Evolutionary conservation across 2,797 vertebrate species (phyloP), one percentile per base, ranked within the genome.

Genomic region (Girardinus metallicus): DNA sequence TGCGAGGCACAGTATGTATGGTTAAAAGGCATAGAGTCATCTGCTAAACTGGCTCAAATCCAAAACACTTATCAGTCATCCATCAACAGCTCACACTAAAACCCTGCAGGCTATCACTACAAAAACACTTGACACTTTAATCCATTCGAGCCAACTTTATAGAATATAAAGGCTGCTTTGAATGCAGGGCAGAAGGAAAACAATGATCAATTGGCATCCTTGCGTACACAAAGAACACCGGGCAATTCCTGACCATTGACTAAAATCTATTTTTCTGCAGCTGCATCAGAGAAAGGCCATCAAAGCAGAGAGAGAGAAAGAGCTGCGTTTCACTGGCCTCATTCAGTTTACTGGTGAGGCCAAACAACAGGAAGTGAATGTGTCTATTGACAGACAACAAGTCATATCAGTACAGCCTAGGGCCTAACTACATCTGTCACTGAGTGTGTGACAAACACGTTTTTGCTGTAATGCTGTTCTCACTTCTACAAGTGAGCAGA

Each of bases 311-410:
- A 68, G 66, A 26, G 66, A 44, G 66, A 93, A 87, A 82, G 89
- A 89, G 87, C 86, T 85, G 86, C 89, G 91, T 92, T 74, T 89
- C 86, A 91, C 85, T 80, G 83, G 87, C 87, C 90, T 89, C 90
- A 89, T 91, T 91, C 87, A 92, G 86, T 81, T 80, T 57, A 87
- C 85, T 90, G 84, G 86, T 83, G 82, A 82, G 88, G 93, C 93
- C 91, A 94, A 70, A 92, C 88, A 94, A 95, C 94, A 95, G 94
- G 94, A 95, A 95, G 93, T 93, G 87, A 88, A 90, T 85, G 85
- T 89, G 85, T 89, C 90, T 93, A 94, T 94, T 91, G 94, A 94
- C 93, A 93, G 91, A 82, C 86, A 84, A 74, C 82, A 78, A 93
- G 91, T 94, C 88, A 92, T 93, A 92, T 93, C 91, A 91, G 86